Percentiles rank a stretch among this genome's conserved stretches.
Evolutionary conservation across 2,797 vertebrate species (phyloP).

Genomic region (Ctenopoma kingsleyae): DNA sequence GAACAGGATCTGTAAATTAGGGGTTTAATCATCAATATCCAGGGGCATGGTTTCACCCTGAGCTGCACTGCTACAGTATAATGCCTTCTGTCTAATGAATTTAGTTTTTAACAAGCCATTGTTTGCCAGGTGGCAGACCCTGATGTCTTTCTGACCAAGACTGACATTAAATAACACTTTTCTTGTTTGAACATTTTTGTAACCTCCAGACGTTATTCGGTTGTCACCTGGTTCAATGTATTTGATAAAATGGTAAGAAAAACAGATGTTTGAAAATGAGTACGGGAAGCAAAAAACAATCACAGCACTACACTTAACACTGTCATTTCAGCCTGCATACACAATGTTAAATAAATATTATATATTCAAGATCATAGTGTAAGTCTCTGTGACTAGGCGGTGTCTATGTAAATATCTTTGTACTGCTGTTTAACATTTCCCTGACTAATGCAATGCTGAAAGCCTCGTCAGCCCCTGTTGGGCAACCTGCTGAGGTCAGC

Average conservation of each 20-base stretch:
- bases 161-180: slow-evolving; percentile 14
- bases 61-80: slow-evolving; percentile 12
- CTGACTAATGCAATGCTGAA: slow-evolving; percentile 74
- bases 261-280: neutral
- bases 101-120: slow-evolving; percentile 33
- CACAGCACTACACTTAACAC: too few relatives aligned
- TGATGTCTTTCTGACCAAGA: slow-evolving; percentile 28
- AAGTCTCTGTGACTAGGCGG: slow-evolving; percentile 35
- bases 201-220: neutral
- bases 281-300: neutral
- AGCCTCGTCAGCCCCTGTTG: slow-evolving; percentile 77
- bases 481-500: slow-evolving; percentile 82
- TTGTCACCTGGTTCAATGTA: neutral
- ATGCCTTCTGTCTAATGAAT: slow-evolving; percentile 28
- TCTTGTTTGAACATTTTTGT: neutral
- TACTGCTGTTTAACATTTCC: slow-evolving; percentile 80
- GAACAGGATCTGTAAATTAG: slow-evolving; percentile 71
- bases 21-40: slow-evolving; percentile 79
- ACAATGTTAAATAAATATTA: slow-evolving; percentile 25
- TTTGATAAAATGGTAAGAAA: neutral
- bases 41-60: slow-evolving; percentile 51
- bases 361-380: slow-evolving; percentile 46
- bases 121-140: slow-evolving; percentile 8
- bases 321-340: slow-evolving; percentile 3
- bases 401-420: slow-evolving; percentile 68